These are phyloP conservation scores for Epinotia ramella DNA, from an alignment of 2,888 invertebrate genomes.

Conservation along the genomic window DNA sequence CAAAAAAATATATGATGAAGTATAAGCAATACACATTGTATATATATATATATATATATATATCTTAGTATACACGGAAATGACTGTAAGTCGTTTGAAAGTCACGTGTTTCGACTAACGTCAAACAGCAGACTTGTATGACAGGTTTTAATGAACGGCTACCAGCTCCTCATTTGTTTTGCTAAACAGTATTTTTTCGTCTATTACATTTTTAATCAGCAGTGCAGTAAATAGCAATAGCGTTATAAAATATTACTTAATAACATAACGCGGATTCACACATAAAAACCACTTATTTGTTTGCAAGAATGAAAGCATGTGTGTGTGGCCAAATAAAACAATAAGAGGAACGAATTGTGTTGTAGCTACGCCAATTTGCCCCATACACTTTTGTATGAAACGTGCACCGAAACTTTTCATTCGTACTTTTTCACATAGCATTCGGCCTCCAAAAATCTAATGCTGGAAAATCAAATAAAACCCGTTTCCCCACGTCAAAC, in stretches of 20 bases:
- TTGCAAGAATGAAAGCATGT: no score
- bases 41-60: background rate
- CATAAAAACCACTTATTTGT: background rate
- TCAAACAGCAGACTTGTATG: background rate
- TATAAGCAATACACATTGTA: no score
- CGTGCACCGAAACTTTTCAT: no score
- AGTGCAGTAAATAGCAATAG: background rate
- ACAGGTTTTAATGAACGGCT: slow-evolving; percentile 14
- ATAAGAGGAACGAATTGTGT: no score
- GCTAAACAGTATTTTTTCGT: background rate
- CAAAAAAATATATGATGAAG: no score
- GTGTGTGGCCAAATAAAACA: no score
- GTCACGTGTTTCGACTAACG: background rate
- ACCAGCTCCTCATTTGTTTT: slow-evolving; percentile 10
- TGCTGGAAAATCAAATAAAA: slow-evolving; percentile 1
- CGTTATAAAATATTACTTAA: background rate
- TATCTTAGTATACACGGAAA: background rate
- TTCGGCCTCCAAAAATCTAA: background rate
- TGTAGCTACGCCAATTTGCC: no score
- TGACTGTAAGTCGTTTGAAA: background rate
- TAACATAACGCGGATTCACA: background rate
- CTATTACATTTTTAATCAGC: background rate
- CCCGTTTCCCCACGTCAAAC: background rate
- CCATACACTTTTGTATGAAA: no score
- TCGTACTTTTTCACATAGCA: no score